Evolutionary conservation across 2,888 invertebrate genomes (phyloP).

Genomic region (Oeneis ivallda): DNA sequence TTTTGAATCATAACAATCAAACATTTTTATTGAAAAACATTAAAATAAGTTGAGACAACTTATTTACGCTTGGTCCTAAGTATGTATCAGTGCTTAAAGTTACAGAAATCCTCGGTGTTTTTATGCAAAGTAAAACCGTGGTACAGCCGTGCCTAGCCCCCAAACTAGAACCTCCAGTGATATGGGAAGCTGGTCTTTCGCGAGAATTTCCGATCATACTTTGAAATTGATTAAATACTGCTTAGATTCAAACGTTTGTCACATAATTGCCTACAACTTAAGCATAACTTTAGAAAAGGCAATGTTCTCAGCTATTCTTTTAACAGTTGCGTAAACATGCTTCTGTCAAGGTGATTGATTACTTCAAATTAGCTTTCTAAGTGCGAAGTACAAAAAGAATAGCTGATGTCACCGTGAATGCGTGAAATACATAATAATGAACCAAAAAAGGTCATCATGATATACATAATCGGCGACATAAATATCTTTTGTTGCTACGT

Average conservation of each 20-base stretch:
- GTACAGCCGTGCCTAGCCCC: no score
- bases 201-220: no score
- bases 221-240: no score
- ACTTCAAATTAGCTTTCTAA: conserved; percentile 37
- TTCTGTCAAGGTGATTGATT: conserved; percentile 42
- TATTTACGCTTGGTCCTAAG: no score
- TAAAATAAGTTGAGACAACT: not conserved
- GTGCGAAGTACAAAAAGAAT: conserved; percentile 37
- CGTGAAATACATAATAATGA: conserved; percentile 54
- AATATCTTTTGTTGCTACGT: conserved; percentile 36
- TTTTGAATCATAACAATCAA: no score
- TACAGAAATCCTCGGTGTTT: no score
- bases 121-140: no score
- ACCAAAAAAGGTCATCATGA: conserved; percentile 52
- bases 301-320: not conserved
- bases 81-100: not conserved
- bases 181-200: no score
- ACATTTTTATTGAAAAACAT: not conserved
- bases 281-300: no score
- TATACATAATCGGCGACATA: conserved; percentile 48
- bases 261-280: not conserved
- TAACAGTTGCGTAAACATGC: not conserved
- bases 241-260: no score
- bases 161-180: no score
- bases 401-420: conserved; percentile 44